Conservation (phyloP, 2,113 vertebrate species). For the Alouatta palliata region DNA sequence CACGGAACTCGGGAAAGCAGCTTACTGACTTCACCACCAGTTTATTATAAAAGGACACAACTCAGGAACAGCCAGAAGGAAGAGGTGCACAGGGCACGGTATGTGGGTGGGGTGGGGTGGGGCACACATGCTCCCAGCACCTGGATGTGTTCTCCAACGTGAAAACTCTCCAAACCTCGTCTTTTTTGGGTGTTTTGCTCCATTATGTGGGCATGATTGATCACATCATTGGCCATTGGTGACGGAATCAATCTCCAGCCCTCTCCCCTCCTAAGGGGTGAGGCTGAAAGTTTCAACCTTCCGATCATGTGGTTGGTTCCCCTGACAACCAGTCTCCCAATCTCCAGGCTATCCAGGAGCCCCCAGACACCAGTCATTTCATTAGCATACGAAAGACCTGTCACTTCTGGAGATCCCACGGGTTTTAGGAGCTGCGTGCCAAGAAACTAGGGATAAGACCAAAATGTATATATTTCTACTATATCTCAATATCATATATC, state of each 20-base stretch:
- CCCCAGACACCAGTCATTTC: not conserved
- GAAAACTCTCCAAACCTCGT: not conserved
- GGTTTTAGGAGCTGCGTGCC: not conserved
- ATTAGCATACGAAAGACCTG: not conserved
- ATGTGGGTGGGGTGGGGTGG: rapidly evolving
- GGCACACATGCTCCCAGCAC: not conserved
- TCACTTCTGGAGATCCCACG: not conserved
- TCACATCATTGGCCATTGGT: too few species aligned
- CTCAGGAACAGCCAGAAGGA: too few species aligned
- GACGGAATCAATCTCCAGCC: not conserved
- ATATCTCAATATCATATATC: not conserved
- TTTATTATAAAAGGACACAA: too few species aligned
- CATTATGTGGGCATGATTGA: not conserved
- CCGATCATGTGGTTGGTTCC: not conserved
- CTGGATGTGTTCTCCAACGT: not conserved
- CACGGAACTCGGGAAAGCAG: not conserved
- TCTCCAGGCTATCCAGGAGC: not conserved
- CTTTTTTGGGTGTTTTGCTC: not conserved
- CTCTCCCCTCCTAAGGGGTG: not conserved
- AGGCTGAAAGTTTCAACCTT: not conserved
- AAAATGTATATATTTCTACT: not conserved
- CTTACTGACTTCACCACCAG: too few species aligned
- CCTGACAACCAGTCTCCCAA: not conserved
- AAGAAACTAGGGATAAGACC: not conserved
- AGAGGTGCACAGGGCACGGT: not conserved